Percentiles rank a stretch among this genome's conserved stretches.
These are phyloP conservation scores for Palaemon carinicauda DNA, from an alignment of 1,140 invertebrate genomes.

Conservation along the genomic window DNA sequence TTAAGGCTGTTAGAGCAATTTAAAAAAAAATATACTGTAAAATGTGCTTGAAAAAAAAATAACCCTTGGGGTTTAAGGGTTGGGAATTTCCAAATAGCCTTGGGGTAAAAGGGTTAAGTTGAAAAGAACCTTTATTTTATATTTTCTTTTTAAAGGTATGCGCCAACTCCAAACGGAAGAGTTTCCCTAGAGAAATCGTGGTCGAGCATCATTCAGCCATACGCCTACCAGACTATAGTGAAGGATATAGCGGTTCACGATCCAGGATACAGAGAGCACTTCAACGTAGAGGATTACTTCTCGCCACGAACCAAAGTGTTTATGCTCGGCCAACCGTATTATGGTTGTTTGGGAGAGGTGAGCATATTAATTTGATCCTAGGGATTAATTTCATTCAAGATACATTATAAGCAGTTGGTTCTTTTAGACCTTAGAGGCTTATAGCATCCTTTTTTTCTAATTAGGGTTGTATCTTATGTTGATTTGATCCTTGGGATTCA, in stretches of 20 bases:
- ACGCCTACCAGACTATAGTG: slow-evolving; percentile 77
- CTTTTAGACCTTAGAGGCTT: too few relatives aligned
- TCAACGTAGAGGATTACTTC: slow-evolving; percentile 77
- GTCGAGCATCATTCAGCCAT: slow-evolving; percentile 68
- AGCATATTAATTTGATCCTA: slow-evolving; percentile 53
- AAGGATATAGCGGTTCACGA: slow-evolving; percentile 70
- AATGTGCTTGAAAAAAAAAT: too few relatives aligned
- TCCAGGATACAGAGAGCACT: slow-evolving; percentile 63
- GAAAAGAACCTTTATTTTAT: background rate
- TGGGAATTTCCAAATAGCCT: too few relatives aligned
- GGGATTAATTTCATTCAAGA: too few relatives aligned
- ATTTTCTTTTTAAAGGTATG: slow-evolving; percentile 64
- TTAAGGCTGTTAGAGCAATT: too few relatives aligned
- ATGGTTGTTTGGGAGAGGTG: slow-evolving; percentile 80
- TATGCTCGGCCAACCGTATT: slow-evolving; percentile 80
- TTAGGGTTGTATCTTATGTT: too few relatives aligned
- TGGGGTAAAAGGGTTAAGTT: too few relatives aligned
- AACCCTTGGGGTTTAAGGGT: too few relatives aligned
- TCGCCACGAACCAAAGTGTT: slow-evolving; percentile 75
- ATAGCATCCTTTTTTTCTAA: too few relatives aligned
- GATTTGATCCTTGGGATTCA: too few relatives aligned
- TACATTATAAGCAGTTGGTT: too few relatives aligned
- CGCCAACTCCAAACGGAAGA: slow-evolving; percentile 68
- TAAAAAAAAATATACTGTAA: too few relatives aligned
- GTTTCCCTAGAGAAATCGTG: slow-evolving; percentile 78